Conservation (phyloP, 2,888 invertebrate genomes). For the Ectemnius continuus region DNA sequence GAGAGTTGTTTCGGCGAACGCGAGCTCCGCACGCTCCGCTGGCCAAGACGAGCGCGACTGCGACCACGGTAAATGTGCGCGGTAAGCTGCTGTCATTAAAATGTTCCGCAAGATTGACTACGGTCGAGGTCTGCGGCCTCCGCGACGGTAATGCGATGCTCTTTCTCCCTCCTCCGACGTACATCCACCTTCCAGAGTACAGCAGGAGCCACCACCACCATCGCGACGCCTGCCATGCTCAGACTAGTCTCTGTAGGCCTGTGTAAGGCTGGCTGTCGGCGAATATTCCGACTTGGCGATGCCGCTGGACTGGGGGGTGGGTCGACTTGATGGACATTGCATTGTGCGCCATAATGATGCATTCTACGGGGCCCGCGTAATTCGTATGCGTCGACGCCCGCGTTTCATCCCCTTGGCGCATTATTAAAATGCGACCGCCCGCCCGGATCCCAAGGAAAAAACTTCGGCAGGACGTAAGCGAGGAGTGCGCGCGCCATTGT, state of each 20-base stretch:
- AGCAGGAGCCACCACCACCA: constrained; percentile 3
- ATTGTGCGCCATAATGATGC: constrained; percentile 72
- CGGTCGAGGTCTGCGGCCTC: constrained; percentile 64
- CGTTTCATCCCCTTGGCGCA: constrained; percentile 53
- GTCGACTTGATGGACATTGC: constrained; percentile 70
- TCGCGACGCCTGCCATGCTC: background rate
- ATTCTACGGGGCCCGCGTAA: constrained; percentile 61
- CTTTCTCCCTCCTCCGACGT: constrained; percentile 15
- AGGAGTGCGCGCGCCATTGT: no score
- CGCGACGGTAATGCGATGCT: constrained; percentile 65
- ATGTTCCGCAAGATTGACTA: constrained; percentile 77
- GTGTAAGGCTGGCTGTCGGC: constrained; percentile 48
- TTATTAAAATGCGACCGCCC: constrained; percentile 52
- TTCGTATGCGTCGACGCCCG: constrained; percentile 59
- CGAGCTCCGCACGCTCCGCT: constrained; percentile 62
- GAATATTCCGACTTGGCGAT: constrained; percentile 49
- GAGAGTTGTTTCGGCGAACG: constrained; percentile 69
- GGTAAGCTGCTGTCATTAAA: constrained; percentile 77
- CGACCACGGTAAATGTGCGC: constrained; percentile 67
- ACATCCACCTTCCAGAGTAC: background rate
- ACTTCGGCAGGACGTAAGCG: constrained; percentile 43
- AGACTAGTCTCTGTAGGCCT: no score
- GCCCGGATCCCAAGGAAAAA: constrained; percentile 56
- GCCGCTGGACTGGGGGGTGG: constrained; percentile 33
- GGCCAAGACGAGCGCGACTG: constrained; percentile 66